Evolutionary conservation across 2,888 invertebrate species (phyloP).

Genomic region (Nymphalis polychloros): DNA sequence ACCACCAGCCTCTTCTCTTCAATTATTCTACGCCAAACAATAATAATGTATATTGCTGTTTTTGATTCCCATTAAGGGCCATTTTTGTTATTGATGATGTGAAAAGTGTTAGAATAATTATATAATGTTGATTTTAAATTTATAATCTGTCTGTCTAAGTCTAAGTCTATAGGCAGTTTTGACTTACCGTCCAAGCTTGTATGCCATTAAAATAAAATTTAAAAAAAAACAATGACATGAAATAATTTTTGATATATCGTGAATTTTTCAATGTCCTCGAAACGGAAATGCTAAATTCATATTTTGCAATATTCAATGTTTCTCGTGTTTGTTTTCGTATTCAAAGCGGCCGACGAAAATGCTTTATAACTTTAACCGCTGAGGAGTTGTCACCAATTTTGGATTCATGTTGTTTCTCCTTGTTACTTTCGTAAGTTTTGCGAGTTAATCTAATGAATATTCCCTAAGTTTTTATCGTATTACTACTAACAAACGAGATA

Average conservation of each 20-base stretch:
- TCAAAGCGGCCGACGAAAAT: constrained; percentile 50
- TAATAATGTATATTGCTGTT: no score
- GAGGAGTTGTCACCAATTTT: constrained; percentile 57
- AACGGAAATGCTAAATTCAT: constrained; percentile 33
- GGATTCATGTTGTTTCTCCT: constrained; percentile 58
- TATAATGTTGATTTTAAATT: no score
- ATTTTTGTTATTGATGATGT: no score
- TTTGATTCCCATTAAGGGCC: no score
- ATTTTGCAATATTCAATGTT: constrained; percentile 61
- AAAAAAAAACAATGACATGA: no score
- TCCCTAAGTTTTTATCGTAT: constrained; percentile 62
- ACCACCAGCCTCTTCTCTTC: no score
- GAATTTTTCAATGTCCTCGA: not conserved
- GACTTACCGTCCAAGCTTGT: no score
- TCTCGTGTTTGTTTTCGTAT: constrained; percentile 61
- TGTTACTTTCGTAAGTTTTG: constrained; percentile 61
- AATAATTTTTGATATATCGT: no score
- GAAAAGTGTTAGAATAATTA: no score
- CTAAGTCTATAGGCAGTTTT: no score
- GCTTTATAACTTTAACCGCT: constrained; percentile 61
- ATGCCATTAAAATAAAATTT: not conserved
- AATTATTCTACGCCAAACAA: no score
- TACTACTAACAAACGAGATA: constrained; percentile 53
- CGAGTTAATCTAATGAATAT: constrained; percentile 65
- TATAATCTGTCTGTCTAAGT: no score